phyloP scores from a whole-genome alignment of 2,113 vertebrate genomes.

The Anoura caudifer region DNA sequence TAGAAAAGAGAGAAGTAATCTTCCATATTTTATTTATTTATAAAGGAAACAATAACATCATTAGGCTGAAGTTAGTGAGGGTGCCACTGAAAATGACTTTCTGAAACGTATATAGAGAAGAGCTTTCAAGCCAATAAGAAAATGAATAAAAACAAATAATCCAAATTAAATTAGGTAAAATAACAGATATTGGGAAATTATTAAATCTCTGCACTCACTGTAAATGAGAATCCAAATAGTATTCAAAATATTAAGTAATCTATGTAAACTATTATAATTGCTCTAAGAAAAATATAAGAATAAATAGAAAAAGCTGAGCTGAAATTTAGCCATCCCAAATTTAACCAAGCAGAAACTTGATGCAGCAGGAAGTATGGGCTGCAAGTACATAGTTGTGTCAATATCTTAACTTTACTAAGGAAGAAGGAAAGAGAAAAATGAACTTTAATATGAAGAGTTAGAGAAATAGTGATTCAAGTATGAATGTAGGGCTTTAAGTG shows the following conservation, averaged over 20 bases:
- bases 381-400: background rate
- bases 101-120: background rate
- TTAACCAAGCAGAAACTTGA: background rate
- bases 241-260: background rate
- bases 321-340: background rate
- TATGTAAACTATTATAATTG: background rate
- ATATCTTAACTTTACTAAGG: background rate
- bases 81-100: background rate
- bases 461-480: background rate
- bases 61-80: background rate
- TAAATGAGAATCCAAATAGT: background rate
- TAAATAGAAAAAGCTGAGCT: background rate
- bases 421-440: background rate
- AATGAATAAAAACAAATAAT: background rate
- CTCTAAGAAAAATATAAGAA: background rate
- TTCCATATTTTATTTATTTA: background rate
- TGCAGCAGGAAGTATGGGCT: background rate
- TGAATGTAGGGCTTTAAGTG: background rate
- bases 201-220: background rate
- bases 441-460: background rate
- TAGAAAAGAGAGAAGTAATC: background rate
- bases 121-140: background rate
- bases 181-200: background rate
- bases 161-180: background rate
- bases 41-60: background rate